Conservation (phyloP, 1,140 invertebrate species). For the Cyrtorhinus lividipennis region DNA sequence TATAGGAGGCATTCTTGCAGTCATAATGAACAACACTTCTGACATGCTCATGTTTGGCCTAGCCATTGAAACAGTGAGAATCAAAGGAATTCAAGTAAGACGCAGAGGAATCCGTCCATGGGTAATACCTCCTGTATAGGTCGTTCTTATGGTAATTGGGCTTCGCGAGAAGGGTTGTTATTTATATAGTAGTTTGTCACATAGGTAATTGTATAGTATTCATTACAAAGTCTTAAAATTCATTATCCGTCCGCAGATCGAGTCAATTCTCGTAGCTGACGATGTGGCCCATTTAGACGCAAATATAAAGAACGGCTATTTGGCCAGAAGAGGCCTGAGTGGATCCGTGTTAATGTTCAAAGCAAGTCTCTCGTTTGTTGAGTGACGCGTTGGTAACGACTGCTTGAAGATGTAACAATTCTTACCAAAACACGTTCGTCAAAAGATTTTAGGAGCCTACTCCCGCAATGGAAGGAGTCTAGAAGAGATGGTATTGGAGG, state of each 20-base stretch:
- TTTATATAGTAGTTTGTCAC: not conserved
- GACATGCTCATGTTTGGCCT: constrained; percentile 76
- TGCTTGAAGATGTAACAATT: no score
- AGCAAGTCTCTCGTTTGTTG: constrained; percentile 31
- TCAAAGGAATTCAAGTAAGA: constrained; percentile 43
- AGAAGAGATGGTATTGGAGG: constrained; percentile 30
- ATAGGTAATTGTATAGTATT: constrained; percentile 11
- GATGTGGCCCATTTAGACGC: constrained; percentile 46
- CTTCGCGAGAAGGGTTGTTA: constrained; percentile 1
- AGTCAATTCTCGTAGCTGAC: constrained; percentile 44
- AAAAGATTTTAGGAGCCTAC: constrained; percentile 56
- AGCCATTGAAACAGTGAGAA: constrained; percentile 55
- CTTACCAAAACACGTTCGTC: no score
- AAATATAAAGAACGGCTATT: constrained; percentile 32
- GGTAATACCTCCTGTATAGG: no score
- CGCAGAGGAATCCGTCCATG: no score
- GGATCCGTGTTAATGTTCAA: constrained; percentile 59
- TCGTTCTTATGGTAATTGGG: not conserved
- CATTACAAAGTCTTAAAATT: constrained; percentile 6
- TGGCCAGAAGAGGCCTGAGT: constrained; percentile 51
- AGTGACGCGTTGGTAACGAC: not conserved
- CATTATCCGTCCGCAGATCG: no score
- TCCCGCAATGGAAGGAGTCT: constrained; percentile 44
- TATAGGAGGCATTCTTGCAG: constrained; percentile 45
- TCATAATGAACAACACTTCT: constrained; percentile 76